Base-by-base conservation (phyloP, 2,888 invertebrate species). In the Himalopsyche anomala region DNA sequence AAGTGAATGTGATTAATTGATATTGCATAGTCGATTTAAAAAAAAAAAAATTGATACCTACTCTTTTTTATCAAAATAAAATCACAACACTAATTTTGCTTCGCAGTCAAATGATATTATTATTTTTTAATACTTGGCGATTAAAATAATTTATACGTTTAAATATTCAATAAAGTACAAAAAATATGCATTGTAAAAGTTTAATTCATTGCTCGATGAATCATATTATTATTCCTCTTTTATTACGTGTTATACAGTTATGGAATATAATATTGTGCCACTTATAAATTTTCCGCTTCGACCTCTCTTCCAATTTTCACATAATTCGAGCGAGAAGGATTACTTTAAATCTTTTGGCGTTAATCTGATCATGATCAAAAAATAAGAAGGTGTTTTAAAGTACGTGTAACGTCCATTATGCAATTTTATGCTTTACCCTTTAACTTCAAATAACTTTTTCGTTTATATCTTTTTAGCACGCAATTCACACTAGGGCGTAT, bases 271-370 rank as follows among this genome's bases (percentile, higher is more conserved):
- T 62, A 62, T 62, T 62, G n/a, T n/a, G 28, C 62, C 62, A 62
- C 62, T 62, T 62, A 62, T 62, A 62, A 62, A 62, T 62, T 62
- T 62, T 62, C 62, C 28, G 62, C 62, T 62, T 62, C 62, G 62
- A 28, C 62, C 62, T 62, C 62, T 19, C 62, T 62, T 62, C 62
- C 62, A 62, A 62, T 62, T 62, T 62, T 62, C 62, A 62, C 62
- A 62, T 62, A 62, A 62, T 62, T 62, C 62, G 62, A 62, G n/a
- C 62, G 62, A 28, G 62, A 62, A 62, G 62, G 62, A 62, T 62
- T 62, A 62, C 62, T 62, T 62, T 62, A 62, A 62, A 62, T 62
- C 62, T 62, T 28, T 62, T 62, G 28, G 62, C 62, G 62, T 62
- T 62, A 62, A 62, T 62, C 62, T 62, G 62, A 28, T 62, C 62